These are phyloP conservation scores for Lasioglossum marginatum DNA, from an alignment of 2,888 invertebrate genomes.

Conservation along the genomic window DNA sequence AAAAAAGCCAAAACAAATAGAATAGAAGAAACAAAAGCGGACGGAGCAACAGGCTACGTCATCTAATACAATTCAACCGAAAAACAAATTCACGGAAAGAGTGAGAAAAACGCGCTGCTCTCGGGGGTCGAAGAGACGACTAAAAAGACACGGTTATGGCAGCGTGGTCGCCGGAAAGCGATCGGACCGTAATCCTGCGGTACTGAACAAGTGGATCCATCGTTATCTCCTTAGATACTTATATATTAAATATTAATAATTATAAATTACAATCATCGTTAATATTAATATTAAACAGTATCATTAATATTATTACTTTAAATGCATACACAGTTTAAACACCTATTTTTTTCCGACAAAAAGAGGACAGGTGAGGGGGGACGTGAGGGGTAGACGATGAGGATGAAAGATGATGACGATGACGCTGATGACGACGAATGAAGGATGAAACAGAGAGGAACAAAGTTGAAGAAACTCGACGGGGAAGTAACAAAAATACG, in stretches of 20 bases:
- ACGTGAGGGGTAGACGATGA: background rate
- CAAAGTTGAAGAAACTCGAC: background rate
- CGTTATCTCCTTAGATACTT: conserved; percentile 73
- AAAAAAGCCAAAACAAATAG: background rate
- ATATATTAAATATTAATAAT: conserved; percentile 81
- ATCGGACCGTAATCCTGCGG: conserved; percentile 66
- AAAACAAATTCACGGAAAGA: conserved; percentile 4
- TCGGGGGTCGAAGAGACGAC: background rate
- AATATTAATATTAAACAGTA: conserved; percentile 79
- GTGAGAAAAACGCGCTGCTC: background rate
- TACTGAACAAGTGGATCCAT: conserved; percentile 70
- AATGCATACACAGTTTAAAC: conserved; percentile 81
- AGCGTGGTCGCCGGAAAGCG: conserved; percentile 72
- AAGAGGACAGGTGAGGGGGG: conserved; percentile 55
- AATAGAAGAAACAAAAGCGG: background rate
- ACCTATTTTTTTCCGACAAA: conserved; percentile 73
- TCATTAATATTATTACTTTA: conserved; percentile 76
- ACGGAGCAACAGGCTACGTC: background rate
- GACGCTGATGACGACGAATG: background rate
- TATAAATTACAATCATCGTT: conserved; percentile 80
- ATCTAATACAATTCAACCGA: conserved; percentile 10
- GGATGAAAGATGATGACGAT: background rate
- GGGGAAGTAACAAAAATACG: conserved; percentile 41
- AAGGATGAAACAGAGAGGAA: background rate
- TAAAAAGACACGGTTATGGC: conserved; percentile 4